These are phyloP conservation scores for Lycorma delicatula DNA, from an alignment of 1,140 invertebrate genomes.

Conservation along the genomic window DNA sequence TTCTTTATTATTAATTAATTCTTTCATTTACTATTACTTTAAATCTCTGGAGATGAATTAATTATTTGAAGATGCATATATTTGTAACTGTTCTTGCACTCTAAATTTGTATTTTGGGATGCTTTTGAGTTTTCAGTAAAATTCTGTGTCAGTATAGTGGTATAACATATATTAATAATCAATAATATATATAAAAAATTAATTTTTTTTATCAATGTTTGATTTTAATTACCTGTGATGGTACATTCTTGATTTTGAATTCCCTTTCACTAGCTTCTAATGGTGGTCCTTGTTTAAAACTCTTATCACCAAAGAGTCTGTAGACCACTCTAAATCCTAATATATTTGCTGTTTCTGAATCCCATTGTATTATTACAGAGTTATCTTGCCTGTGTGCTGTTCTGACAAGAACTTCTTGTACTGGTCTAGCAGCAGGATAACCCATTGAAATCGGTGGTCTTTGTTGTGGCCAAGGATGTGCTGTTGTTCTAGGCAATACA, in stretches of 20 bases:
- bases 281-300: conserved; percentile 79
- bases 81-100: no score
- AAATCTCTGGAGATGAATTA: no score
- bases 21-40: no score
- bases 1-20: no score
- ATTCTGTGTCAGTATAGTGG: no score
- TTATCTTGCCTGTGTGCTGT: conserved; percentile 77
- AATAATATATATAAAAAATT: no score
- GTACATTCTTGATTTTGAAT: conserved; percentile 87
- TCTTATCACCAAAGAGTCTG: conserved; percentile 78
- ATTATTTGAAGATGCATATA: no score
- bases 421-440: conserved; percentile 39
- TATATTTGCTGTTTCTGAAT: conserved; percentile 73
- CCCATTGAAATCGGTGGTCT: conserved; percentile 63
- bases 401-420: conserved; percentile 68
- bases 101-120: no score
- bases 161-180: no score
- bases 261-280: conserved; percentile 78
- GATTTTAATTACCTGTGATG: conserved; percentile 77
- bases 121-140: no score
- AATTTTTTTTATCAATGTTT: no score
- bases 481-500: conserved; percentile 21
- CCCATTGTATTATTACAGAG: conserved; percentile 85
- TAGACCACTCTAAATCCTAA: conserved; percentile 84
- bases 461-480: conserved; percentile 27